Percentiles rank a stretch among this genome's conserved stretches.
These are phyloP conservation scores for Heliothis virescens DNA, from an alignment of 1,140 invertebrate species.

Conservation along the genomic window DNA sequence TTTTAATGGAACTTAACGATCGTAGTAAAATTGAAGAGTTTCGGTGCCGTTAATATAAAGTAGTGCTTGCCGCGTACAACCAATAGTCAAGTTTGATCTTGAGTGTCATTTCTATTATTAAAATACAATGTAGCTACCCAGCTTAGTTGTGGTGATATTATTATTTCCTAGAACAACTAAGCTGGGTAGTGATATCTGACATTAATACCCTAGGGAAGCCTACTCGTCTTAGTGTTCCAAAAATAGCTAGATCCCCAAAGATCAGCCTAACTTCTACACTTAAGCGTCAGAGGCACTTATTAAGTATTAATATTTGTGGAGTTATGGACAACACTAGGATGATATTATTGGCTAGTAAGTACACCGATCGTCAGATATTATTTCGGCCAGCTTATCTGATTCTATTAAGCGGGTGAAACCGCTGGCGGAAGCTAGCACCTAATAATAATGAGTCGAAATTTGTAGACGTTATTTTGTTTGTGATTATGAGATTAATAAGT, in stretches of 20 bases:
- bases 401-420: too few species aligned
- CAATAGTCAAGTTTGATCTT: background rate
- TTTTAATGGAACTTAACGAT: conserved; percentile 32
- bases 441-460: too few species aligned
- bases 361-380: conserved; percentile 1
- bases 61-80: background rate
- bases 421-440: too few species aligned
- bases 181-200: background rate
- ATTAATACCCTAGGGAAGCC: too few species aligned
- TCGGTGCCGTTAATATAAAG: background rate
- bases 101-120: background rate
- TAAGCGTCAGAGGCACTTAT: background rate
- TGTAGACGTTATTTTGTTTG: too few species aligned
- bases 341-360: conserved; percentile 31
- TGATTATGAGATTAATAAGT: too few species aligned
- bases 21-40: background rate
- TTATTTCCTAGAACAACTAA: background rate
- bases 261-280: background rate
- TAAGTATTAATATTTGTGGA: conserved; percentile 5
- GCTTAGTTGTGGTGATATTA: background rate
- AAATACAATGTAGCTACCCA: background rate
- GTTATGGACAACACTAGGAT: background rate
- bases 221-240: background rate
- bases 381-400: conserved; percentile 2
- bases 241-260: background rate